Base-by-base conservation (phyloP, 1,140 invertebrate genomes). In the Drosophila kohkoa region DNA sequence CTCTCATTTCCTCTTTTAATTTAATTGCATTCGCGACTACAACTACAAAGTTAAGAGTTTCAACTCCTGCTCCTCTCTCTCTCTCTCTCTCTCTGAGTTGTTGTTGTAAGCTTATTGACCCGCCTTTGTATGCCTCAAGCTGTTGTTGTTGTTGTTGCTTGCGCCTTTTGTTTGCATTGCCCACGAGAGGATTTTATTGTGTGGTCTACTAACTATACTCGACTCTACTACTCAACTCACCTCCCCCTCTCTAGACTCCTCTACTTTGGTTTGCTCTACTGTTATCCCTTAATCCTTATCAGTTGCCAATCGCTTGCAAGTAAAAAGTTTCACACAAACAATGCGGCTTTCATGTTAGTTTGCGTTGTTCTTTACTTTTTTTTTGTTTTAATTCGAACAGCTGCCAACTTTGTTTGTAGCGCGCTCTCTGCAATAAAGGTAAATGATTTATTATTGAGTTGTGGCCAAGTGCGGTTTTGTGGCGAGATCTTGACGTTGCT, bases 201-300 rank as follows among this genome's bases (percentile, higher is more conserved):
- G 66, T 64, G 65, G 15, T 51, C 5, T 43, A 43, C 41, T 25
- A 11, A 16, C 11, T 45, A 16, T 59, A 5, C 68, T 15, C 51
- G 38, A 49, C 58, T 51, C 45, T 41, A 75, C 71, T 45, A n/a
- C 30, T 35, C 10, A 45, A 30, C 55, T 46, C 51, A 77, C 66
- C 76, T 43, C 41, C 52, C 7, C 7, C 35, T 38, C 7, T 10
- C 35, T 32, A 5, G 30, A 32, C 35, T 70, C 45, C 66, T 67
- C 1, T 65, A 52, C 10, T 13, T 20, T 20, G 20, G 2, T 20
- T 20, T 20, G 3, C 72, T 67, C 1, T 65, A 52, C 10, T 13
- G 49, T 79, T 68, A 67, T 75, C 75, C 58, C 49, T 71, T 82
- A 82, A 82, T 82, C 80, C 80, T 75, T 82, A 82, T 82, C 80